Conservation (phyloP, 2,113 vertebrate genomes). For the Erpornis zantholeuca region DNA sequence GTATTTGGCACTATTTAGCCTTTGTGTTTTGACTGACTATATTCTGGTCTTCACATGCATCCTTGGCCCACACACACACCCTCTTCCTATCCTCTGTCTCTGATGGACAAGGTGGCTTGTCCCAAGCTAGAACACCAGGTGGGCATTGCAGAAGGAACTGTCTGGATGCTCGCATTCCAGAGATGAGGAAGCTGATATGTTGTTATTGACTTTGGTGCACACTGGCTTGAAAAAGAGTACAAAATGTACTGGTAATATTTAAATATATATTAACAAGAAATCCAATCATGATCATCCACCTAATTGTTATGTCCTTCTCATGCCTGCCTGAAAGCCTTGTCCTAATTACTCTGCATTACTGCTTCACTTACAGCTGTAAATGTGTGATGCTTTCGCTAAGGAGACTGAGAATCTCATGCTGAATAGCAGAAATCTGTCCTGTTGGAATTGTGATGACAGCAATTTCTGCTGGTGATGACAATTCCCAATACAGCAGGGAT, state of each 20-base stretch:
- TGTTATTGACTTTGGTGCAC: background rate
- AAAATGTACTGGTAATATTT: background rate
- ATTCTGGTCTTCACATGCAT: background rate
- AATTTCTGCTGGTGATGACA: background rate
- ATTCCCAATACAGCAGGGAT: background rate
- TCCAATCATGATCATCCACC: background rate
- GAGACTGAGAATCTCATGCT: background rate
- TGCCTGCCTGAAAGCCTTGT: background rate
- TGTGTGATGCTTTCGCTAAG: background rate
- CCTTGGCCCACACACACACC: rapidly evolving
- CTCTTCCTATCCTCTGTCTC: background rate
- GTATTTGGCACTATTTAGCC: background rate
- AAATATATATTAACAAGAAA: background rate
- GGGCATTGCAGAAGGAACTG: background rate
- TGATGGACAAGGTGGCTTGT: background rate
- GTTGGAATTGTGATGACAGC: background rate
- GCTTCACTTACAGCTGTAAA: background rate
- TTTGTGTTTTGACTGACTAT: background rate
- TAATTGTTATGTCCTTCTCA: background rate
- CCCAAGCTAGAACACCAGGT: background rate
- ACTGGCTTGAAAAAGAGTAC: background rate
- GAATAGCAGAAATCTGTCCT: background rate
- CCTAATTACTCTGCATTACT: background rate
- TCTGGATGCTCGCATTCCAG: background rate
- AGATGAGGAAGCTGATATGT: background rate